phyloP scores from a whole-genome alignment of 2,797 vertebrate species.

The Bradypodion pumilum region DNA sequence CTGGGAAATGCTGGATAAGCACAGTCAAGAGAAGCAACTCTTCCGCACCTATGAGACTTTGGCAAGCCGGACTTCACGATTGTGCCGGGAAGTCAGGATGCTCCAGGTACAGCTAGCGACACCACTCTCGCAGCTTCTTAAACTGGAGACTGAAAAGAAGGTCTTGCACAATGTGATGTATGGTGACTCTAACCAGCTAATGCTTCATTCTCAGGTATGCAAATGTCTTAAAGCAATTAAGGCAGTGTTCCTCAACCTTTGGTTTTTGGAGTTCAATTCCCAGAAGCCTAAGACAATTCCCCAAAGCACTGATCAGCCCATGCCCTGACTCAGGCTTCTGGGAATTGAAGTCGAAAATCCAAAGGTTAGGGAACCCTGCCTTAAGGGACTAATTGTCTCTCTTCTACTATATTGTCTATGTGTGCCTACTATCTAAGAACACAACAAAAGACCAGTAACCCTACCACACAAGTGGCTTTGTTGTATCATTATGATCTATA shows the following conservation, averaged over 20 bases:
- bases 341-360: too few species aligned
- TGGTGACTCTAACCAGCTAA: constrained; percentile 48
- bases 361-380: too few species aligned
- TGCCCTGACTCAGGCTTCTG: too few species aligned
- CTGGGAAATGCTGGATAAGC: constrained; percentile 45
- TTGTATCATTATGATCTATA: not conserved
- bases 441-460: not conserved
- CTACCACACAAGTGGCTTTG: not conserved
- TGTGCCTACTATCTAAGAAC: not conserved
- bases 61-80: constrained; percentile 31
- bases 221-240: not conserved
- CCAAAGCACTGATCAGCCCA: too few species aligned
- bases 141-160: constrained; percentile 47
- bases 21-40: not conserved
- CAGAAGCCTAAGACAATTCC: too few species aligned
- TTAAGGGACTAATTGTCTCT: not conserved
- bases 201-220: constrained; percentile 48
- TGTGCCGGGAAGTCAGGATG: constrained; percentile 37
- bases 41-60: constrained; percentile 39
- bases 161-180: constrained; percentile 33
- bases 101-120: constrained; percentile 47
- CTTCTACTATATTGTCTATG: not conserved
- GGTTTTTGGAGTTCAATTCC: too few species aligned
- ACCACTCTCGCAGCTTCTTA: constrained; percentile 19
- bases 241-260: too few species aligned